Evolutionary conservation across 2,797 vertebrate species (phyloP).

Genomic region (Epinephelus malabaricus): DNA sequence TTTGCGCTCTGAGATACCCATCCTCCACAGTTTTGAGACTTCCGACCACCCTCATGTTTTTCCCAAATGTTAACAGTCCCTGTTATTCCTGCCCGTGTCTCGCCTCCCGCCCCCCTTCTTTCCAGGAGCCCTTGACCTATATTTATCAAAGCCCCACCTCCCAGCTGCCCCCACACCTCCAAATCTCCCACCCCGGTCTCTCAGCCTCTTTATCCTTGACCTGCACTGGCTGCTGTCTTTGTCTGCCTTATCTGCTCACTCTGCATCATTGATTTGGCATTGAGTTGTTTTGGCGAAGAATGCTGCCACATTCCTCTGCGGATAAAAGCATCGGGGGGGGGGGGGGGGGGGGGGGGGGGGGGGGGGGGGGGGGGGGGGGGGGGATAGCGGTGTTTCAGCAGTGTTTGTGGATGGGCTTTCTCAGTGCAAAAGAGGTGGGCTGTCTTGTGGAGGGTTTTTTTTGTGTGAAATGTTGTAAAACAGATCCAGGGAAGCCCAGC

Average conservation of each 20-base stretch:
- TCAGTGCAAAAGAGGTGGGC: conserved; percentile 17
- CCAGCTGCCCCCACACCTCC: conserved; percentile 47
- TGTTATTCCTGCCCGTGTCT: conserved; percentile 48
- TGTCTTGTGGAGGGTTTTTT: background rate
- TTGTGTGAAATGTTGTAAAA: conserved; percentile 35
- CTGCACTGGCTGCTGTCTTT: conserved; percentile 70
- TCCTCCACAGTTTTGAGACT: conserved; percentile 21
- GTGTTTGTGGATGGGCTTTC: conserved; percentile 34
- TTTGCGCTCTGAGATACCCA: conserved; percentile 4
- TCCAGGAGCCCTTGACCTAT: conserved; percentile 75
- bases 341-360: background rate
- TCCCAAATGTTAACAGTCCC: conserved; percentile 22
- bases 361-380: background rate
- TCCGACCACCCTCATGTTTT: conserved; percentile 42
- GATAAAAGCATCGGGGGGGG: conserved; percentile 34
- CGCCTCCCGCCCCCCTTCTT: conserved; percentile 42
- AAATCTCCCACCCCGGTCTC: conserved; percentile 47
- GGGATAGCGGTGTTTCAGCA: background rate
- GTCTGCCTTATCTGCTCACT: conserved; percentile 75
- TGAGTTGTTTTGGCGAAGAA: conserved; percentile 74
- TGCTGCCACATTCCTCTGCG: conserved; percentile 70
- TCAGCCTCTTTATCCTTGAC: conserved; percentile 72
- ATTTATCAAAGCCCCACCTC: conserved; percentile 68
- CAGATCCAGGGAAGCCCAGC: conserved; percentile 31
- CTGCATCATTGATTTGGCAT: conserved; percentile 78